Evolutionary conservation across 1,140 invertebrate genomes (phyloP), one percentile per base, ranked within the genome.

Genomic region (Ctenoplectra terminalis): DNA sequence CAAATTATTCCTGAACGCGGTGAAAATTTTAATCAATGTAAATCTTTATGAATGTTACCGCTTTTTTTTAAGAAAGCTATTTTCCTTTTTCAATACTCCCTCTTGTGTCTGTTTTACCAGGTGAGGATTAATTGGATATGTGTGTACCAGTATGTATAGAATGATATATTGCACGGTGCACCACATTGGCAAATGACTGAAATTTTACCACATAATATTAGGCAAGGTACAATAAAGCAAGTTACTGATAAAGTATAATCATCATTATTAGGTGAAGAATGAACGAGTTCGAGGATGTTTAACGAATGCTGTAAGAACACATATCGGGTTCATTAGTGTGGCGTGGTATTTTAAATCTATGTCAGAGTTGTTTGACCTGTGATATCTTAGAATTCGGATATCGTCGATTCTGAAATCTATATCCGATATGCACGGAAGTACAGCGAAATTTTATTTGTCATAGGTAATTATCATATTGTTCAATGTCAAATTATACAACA

Each of bases 161-260:
- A 31, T 46, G 64, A 79, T 79, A 81, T 76, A 61, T 72, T 77
- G 63, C 83, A 79, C 79, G 29, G 73, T 81, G 84, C 48, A 76
- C 72, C 74, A 81, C 79, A 70, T 86, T 86, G 74, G 85, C 77
- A 84, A 74, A 85, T 86, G 71, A 82, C 70, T 79, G 63, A 56
- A 84, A 82, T 73, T 86, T 81, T 58, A 61, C 46, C 31, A 71
- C 43, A 58, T 72, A 73, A 66, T 78, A 71, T 71, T 85, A 73
- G 80, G 50, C 80, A 56, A 78, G 74, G 50, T 86, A 78, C n/a
- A 29, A 75, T 54, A 70, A 37, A 54, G 20, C n/a, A 70, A 31
- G 26, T 50, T 46, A 46, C 40, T 50, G 37, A 63, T 43, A 52
- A 79, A 73, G 5, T 40, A 60, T 54, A 73, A 64, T 29, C 72